Evolutionary conservation across 2,113 vertebrate genomes (phyloP), one percentile per base, ranked within the genome.

Genomic region (Perognathus longimembris): DNA sequence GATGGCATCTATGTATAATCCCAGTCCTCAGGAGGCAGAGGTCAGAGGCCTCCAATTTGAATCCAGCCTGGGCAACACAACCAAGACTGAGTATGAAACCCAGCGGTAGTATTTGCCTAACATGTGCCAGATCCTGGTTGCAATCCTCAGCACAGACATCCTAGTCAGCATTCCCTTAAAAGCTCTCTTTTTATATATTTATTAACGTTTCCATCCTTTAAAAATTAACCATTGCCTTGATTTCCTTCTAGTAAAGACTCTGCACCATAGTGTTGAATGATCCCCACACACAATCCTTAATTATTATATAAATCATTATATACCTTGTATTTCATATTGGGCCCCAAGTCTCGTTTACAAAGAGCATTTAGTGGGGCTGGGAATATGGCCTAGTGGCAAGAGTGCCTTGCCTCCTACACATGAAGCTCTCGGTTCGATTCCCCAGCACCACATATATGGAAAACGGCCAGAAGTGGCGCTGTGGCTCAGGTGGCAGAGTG

Each of bases 141-240:
- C 14, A 54, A 54, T 14, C 50, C 50, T 54, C 17, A 34, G 4
- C 26, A 7, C 24, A 21, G 42, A 76, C 34, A 40, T 79, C 89
- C 87, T 87, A 89, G n/a, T 3, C 32, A 84, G 69, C 38, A 17
- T 70, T 93, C 6, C 64, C 40, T 87, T 71, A 79, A 69, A 66
- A 74, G 5, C 9, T 74, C 71, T 91, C 30, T 88, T 63, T 28
- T 78, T 54, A 54, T 54, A 54, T 3, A 54, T 40, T 5, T 78
- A 32, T 36, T 71, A 67, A 90, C 30, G 40, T 88, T 85, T 85
- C 59, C 75, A 69, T 36, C 69, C 54, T 88, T 89, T 94, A 61
- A 17, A 17, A 54, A 54, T n/a, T 64, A 11, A 88, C 2, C 42
- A 7, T 34, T 64, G 2, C 88, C 45, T 61, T 54, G 89, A 50